These are phyloP conservation scores for Tetropium fuscum DNA, from an alignment of 2,888 invertebrate species.

Conservation along the genomic window DNA sequence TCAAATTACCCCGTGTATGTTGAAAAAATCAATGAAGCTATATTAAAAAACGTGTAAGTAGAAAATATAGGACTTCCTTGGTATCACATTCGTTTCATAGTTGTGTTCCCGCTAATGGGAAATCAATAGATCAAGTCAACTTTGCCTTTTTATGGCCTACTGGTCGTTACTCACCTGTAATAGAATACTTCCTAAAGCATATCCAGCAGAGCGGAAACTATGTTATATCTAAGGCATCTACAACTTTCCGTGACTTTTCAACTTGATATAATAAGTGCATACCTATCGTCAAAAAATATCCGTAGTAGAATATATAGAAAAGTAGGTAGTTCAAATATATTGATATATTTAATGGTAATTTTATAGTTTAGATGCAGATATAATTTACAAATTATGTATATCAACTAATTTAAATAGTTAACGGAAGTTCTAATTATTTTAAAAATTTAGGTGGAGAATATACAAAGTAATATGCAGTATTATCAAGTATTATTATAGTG, in stretches of 20 bases:
- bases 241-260: too few species aligned
- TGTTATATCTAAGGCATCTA: background rate
- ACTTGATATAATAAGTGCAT: too few species aligned
- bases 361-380: background rate
- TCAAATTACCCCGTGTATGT: too few species aligned
- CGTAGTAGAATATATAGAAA: too few species aligned
- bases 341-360: constrained; percentile 1
- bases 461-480: too few species aligned
- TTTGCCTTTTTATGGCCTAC: constrained; percentile 54
- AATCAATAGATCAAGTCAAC: constrained; percentile 56
- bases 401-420: too few species aligned
- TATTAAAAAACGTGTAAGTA: constrained; percentile 20
- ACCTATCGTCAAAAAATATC: too few species aligned
- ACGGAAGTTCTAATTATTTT: too few species aligned
- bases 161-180: constrained; percentile 46
- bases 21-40: constrained; percentile 24
- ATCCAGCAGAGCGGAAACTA: background rate
- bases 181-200: constrained; percentile 13
- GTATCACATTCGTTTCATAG: constrained; percentile 34
- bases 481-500: too few species aligned
- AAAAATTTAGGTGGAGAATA: too few species aligned
- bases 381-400: too few species aligned
- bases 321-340: too few species aligned
- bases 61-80: constrained; percentile 11
- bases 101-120: constrained; percentile 56